These are phyloP conservation scores for Cabera pusaria DNA, from an alignment of 2,888 invertebrate species.

Conservation along the genomic window DNA sequence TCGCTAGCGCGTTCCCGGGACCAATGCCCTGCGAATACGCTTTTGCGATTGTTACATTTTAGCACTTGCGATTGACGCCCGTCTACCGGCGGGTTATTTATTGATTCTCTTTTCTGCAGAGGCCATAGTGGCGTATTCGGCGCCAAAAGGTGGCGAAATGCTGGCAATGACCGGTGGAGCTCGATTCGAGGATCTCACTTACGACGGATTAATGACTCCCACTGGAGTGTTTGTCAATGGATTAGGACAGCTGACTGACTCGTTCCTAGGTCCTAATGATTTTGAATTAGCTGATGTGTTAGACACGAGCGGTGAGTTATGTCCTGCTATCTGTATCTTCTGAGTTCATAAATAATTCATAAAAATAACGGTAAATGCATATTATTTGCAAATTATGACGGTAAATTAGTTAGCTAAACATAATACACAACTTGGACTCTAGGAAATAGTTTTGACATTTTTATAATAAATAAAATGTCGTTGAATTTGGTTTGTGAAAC, in stretches of 20 bases:
- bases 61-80: conserved; percentile 39
- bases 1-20: conserved; percentile 61
- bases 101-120: conserved; percentile 73
- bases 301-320: conserved; percentile 83
- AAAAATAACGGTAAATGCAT: no score
- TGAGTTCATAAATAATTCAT: neutral
- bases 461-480: no score
- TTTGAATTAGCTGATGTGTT: conserved; percentile 84
- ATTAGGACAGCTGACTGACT: conserved; percentile 92
- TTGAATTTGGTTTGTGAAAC: no score
- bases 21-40: conserved; percentile 46
- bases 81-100: conserved; percentile 45
- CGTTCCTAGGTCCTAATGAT: conserved; percentile 86
- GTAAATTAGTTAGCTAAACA: no score
- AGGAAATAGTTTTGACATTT: no score
- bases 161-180: conserved; percentile 86
- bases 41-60: conserved; percentile 16
- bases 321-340: neutral
- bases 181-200: conserved; percentile 90
- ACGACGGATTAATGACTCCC: conserved; percentile 86
- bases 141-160: conserved; percentile 85
- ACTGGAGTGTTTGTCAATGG: conserved; percentile 85
- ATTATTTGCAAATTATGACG: no score
- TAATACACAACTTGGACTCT: no score
- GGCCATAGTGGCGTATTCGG: conserved; percentile 86